phyloP scores from a whole-genome alignment of 2,113 vertebrate genomes.

The Elgaria multicarinata region DNA sequence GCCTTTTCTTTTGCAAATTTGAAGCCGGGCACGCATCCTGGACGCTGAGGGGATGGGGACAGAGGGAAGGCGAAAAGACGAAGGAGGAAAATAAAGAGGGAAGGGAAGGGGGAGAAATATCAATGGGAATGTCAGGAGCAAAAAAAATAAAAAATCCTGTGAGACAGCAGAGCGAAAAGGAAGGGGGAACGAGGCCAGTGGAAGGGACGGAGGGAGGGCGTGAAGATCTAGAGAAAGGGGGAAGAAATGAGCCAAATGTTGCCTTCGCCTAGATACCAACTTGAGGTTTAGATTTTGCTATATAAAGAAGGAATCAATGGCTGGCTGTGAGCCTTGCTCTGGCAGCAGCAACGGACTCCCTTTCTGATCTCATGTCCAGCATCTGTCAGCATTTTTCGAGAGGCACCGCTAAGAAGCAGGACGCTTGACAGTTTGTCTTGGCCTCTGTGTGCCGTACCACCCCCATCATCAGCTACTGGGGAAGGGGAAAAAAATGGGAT shows the following conservation, averaged over 20 bases:
- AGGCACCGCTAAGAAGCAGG: slow-evolving; percentile 74
- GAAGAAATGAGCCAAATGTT: neutral
- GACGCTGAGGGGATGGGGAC: neutral
- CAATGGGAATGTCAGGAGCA: neutral
- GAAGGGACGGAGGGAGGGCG: neutral
- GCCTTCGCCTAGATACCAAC: slow-evolving; percentile 23
- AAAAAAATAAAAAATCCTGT: neutral
- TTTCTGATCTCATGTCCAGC: slow-evolving; percentile 71
- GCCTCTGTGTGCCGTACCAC: slow-evolving; percentile 65
- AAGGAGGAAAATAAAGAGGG: neutral
- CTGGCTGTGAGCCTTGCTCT: slow-evolving; percentile 59
- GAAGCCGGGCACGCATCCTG: slow-evolving; percentile 45
- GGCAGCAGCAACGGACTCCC: slow-evolving; percentile 69
- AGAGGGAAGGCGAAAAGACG: neutral
- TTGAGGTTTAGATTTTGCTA: slow-evolving; percentile 58
- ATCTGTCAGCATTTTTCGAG: slow-evolving; percentile 77
- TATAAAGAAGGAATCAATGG: slow-evolving; percentile 64
- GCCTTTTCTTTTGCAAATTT: slow-evolving; percentile 37
- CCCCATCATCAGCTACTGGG: slow-evolving; percentile 71
- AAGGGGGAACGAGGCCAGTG: neutral
- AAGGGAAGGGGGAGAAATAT: neutral
- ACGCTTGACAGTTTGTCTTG: slow-evolving; percentile 78
- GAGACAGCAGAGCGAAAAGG: neutral
- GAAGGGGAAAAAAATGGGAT: neutral
- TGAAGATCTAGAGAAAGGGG: neutral